phyloP scores from a whole-genome alignment of 2,888 invertebrate species.

The Calameuta pallipes region DNA sequence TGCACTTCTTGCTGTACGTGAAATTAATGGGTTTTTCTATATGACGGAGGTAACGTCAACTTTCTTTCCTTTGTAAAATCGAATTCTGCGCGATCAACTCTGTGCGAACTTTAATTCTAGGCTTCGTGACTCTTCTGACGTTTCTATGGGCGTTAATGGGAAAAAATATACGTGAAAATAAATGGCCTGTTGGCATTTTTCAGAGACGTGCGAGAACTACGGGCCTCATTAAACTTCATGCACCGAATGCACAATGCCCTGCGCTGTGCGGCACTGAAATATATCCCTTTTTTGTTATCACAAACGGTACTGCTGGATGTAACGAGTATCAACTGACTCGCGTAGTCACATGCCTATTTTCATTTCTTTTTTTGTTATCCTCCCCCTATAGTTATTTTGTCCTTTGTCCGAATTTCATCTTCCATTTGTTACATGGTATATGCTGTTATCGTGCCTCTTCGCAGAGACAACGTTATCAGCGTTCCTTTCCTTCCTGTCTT shows the following conservation, averaged over 20 bases:
- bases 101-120: background rate
- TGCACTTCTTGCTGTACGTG: background rate
- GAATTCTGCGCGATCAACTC: background rate
- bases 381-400: background rate
- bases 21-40: background rate
- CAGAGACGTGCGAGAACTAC: conserved; percentile 32
- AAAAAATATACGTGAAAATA: background rate
- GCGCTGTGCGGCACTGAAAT: conserved; percentile 14
- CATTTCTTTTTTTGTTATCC: background rate
- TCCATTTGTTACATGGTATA: background rate
- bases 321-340: conserved; percentile 1
- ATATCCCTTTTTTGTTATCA: conserved; percentile 11
- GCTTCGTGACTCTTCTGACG: background rate
- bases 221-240: conserved; percentile 44
- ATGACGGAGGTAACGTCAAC: background rate
- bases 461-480: conserved; percentile 16
- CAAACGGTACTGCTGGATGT: background rate
- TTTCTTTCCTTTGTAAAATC: background rate
- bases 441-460: conserved; percentile 18
- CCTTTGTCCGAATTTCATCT: background rate
- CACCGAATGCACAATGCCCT: conserved; percentile 7
- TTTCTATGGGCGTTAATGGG: background rate
- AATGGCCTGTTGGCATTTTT: conserved; percentile 29
- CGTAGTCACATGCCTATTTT: background rate
- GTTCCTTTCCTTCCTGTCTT: conserved; percentile 9